Base-by-base conservation (phyloP, 2,113 vertebrate species). In the Grantiella picta region DNA sequence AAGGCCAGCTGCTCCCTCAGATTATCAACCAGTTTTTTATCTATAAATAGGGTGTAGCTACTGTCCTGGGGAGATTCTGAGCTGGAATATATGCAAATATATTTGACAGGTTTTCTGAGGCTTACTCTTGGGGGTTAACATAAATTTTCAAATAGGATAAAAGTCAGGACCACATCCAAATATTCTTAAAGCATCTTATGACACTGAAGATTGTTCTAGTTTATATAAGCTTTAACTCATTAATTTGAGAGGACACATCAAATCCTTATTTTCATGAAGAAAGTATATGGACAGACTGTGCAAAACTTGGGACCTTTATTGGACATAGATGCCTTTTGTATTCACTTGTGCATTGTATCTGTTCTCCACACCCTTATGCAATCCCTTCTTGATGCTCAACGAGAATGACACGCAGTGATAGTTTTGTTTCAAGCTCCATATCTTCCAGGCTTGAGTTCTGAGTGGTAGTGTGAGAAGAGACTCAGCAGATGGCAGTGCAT, bases 401-500 rank as follows among this genome's bases (percentile, higher is more conserved):
- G 19, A 52, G 60, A 90, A 24, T 36, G 64, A 36, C 4, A 4
- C 2, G 50, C 31, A 6, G n/a, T 15, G 59, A 54, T 6, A 45
- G 81, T 63, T 90, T 57, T 93, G 17, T 77, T 95, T 57, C 33
- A 50, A 77, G 76, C 73, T 60, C 78, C 16, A 1, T 40, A 10
- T 86, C 82, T 47, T 61, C 52, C 63, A 65, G 45, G 21, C 22
- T 79, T 23, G 29, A 29, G 31, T 59, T 72, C 31, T 4, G 3
- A 15, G 31, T 18, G 86, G 89, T 45, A 96, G 89, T 98, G 97
- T 77, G 86, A 17, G 21, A 5, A 17, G 89, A 96, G 86, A 81
- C 88, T 93, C 98, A 29, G 96, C 86, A 98, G 98, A 97, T 98
- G 98, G 98, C 98, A 97, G 95, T 96, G 78, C 95, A 78, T 64